Base-by-base conservation (phyloP, 1,140 invertebrate genomes). In the Lepidurus apus region DNA sequence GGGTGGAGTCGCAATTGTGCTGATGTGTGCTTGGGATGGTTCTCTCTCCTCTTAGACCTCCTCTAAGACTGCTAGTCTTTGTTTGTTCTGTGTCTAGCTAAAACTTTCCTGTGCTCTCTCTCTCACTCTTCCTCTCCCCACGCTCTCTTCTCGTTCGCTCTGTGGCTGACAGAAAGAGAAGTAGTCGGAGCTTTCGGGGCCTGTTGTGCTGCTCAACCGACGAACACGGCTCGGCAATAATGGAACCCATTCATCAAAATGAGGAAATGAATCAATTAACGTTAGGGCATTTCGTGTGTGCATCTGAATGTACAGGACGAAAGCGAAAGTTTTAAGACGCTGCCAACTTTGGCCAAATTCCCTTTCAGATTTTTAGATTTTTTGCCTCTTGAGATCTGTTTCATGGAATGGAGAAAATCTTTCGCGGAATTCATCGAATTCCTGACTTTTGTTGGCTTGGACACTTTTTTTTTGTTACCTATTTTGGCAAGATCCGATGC, bases 251-350 rank as follows among this genome's bases (percentile, higher is more conserved):
- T 65, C n/a, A 17, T 65, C 53, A 65, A n/a, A 34, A 65, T 21
- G 53, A 65, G 13, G 53, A 65, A 65, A 65, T 65, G 53, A 21
- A 65, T 65, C 53, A 65, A 65, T 65, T 65, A 65, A 65, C 53
- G 53, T 65, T 65, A 34, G 34, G 34, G 34, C 34, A 4, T 34
- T 34, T 34, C 34, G 4, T 34, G 34, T 4, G 34, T 34, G 34
- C 34, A 34, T 34, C 34, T 34, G 34, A 34, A 34, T 34, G 34
- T 2, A 34, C 2, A 26, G 26, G 26, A 26, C 26, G 26, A 26
- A 26, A 26, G 26, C 26, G 26, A 26, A 26, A 26, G 26, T 26
- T 26, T 26, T 1, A 26, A 34, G 34, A 34, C 26, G 34, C 34
- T 34, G 34, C 34, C 34, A 34, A 34, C 34, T 34, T 34, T 34